Evolutionary conservation across 2,113 vertebrate species (phyloP), one percentile per base, ranked within the genome.

Genomic region (Varanus komodoensis): DNA sequence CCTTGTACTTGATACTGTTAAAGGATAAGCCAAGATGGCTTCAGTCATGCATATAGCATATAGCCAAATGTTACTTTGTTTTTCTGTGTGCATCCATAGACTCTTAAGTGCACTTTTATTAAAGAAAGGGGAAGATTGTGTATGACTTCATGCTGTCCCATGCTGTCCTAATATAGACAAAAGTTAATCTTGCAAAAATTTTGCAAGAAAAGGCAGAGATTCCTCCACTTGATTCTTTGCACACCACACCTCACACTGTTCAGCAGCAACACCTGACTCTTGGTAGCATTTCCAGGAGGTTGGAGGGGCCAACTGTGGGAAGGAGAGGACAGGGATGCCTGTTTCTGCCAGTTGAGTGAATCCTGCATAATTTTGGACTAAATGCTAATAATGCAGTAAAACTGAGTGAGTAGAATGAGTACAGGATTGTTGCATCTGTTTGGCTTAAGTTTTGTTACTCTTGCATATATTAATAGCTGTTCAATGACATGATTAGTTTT

Each of bases 321-420:
- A 57, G 54, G 54, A 9, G 54, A 14, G 7, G 54, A 14, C 54
- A 57, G 54, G 54, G 14, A 57, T 9, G 8, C 5, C 54, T 14
- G 14, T 14, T 57, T 57, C 14, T 15, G 14, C 57, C 57, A 61
- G 57, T 15, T 15, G 12, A 61, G 57, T 61, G 12, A 3, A 61
- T 61, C 8, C 57, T 61, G 57, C 14, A 15, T 61, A 61, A 14
- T 15, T 61, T 15, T 54, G 54, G 54, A 54, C 11, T 12, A 7
- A 54, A 54, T 54, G 54, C 75, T 86, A 68, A 88, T 86, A 95
- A 91, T 87, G 67, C 27, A 15, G 0, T n/a, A 84, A 87, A 96
- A 89, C 38, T 68, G 34, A 48, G 14, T 69, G 38, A 29, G 64
- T 44, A 34, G n/a, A 54, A 38, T 38, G 23, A 44, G 61, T 84